Conservation (phyloP, 2,113 vertebrate genomes). For the Pseudolaguvia tuberculata region DNA sequence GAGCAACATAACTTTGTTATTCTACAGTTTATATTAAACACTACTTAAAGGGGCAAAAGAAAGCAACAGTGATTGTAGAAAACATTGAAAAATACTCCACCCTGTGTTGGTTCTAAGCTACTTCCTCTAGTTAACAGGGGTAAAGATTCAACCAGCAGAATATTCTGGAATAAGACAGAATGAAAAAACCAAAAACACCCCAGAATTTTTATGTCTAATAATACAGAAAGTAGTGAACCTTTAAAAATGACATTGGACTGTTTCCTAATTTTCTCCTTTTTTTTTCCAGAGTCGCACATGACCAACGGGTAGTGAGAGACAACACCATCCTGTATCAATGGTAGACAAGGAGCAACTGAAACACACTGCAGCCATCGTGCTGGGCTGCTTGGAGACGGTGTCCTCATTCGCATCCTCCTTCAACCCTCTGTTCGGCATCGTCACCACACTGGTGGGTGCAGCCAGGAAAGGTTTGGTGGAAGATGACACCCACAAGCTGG, state of each 20-base stretch:
- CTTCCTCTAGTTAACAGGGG: background rate
- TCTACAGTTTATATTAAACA: background rate
- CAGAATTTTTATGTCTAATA: too few species aligned
- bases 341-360: conserved; percentile 55
- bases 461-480: conserved; percentile 59
- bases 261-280: background rate
- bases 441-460: conserved; percentile 66
- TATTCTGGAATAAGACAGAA: background rate
- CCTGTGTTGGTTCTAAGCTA: background rate
- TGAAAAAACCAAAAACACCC: too few species aligned
- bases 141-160: background rate
- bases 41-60: background rate
- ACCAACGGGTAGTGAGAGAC: conserved; percentile 14
- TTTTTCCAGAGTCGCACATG: conserved; percentile 20
- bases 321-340: conserved; percentile 56
- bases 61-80: background rate
- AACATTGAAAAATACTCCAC: background rate
- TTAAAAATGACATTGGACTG: too few species aligned
- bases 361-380: conserved; percentile 60
- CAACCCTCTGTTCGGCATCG: conserved; percentile 66
- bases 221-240: background rate
- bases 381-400: conserved; percentile 68
- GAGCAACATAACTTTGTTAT: background rate
- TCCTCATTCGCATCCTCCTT: conserved; percentile 70
- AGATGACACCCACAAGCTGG: conserved; percentile 55